Evolutionary conservation across 2,888 invertebrate species (phyloP).

Genomic region (Stegana nigrithorax): DNA sequence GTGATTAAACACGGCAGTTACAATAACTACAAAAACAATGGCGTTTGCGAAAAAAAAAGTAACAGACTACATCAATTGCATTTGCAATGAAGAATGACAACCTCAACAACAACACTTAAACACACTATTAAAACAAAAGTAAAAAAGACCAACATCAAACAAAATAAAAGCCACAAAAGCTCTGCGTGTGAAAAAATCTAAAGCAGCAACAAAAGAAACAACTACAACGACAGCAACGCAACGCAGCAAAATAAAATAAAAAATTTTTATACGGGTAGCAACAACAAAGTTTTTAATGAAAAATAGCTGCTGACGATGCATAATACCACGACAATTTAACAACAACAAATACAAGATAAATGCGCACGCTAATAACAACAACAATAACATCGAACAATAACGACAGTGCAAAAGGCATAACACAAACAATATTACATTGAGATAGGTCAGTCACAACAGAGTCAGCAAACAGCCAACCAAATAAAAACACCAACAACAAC

Average conservation of each 20-base stretch:
- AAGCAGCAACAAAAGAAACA: constrained; percentile 16
- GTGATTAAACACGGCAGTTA: neutral
- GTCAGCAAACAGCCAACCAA: neutral
- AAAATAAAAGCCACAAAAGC: neutral
- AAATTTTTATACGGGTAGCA: constrained; percentile 21
- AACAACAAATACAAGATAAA: constrained; percentile 57
- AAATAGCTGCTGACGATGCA: constrained; percentile 41
- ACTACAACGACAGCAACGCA: constrained; percentile 34
- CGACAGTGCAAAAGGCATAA: constrained; percentile 33
- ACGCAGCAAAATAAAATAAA: constrained; percentile 23
- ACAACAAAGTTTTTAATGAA: constrained; percentile 31
- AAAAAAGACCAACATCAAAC: too few relatives aligned
- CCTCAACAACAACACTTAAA: neutral
- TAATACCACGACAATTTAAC: too few relatives aligned
- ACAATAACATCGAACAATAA: constrained; percentile 4
- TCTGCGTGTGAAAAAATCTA: neutral
- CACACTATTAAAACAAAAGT: constrained; percentile 1
- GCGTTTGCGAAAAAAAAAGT: too few relatives aligned
- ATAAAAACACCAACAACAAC: constrained; percentile 32
- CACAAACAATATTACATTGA: constrained; percentile 61
- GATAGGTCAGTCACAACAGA: constrained; percentile 59
- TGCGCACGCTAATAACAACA: constrained; percentile 34
- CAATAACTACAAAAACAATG: neutral
- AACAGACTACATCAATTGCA: too few relatives aligned
- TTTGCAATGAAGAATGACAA: neutral